Base-by-base conservation (phyloP, 2,797 vertebrate genomes). In the Gymnodraco acuticeps region DNA sequence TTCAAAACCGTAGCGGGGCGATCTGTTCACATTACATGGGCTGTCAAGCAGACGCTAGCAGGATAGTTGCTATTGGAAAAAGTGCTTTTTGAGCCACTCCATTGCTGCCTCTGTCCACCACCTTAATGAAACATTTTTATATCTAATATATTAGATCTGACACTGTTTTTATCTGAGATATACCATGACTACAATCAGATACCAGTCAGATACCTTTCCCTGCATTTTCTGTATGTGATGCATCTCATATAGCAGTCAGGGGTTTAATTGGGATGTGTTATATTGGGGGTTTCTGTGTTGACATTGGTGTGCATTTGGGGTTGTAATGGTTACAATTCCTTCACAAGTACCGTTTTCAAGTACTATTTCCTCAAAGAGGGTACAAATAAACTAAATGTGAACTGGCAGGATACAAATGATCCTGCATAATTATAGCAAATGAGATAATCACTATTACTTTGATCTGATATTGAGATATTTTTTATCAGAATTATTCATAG, bases 1-100 rank as follows among this genome's bases (percentile, higher is more conserved):
- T 20, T 68, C 19, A 54, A 56, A 56, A 55, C 61, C 45, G 41
- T 58, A 51, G 31, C 11, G 16, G 19, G 42, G 33, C 20, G 42
- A 54, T 48, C 20, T 52, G 15, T 51, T 75, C 38, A 48, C 54
- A 33, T 33, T 9, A 38, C 7, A 38, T 55, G 31, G n/a, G 10
- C 17, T n/a, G 60, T 75, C 33, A 48, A 65, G 16, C 20, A 16
- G 62, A 13, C 2, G 50, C 47, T 46, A 56, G 50, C 48, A 59
- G 23, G 5, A 45, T 68, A 31, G 75, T 73, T 70, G 51, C 65
- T 16, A 62, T 54, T 63, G 64, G 27, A 47, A 71, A 81, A 3
- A 48, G 23, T 53, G 17, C 45, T 71, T 45, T 56, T 27, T 59
- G 56, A 55, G 62, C 50, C 33, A 20, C 20, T 16, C 47, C 27